Base-by-base conservation (phyloP, 1,140 invertebrate genomes). In the Nephila pilipes region DNA sequence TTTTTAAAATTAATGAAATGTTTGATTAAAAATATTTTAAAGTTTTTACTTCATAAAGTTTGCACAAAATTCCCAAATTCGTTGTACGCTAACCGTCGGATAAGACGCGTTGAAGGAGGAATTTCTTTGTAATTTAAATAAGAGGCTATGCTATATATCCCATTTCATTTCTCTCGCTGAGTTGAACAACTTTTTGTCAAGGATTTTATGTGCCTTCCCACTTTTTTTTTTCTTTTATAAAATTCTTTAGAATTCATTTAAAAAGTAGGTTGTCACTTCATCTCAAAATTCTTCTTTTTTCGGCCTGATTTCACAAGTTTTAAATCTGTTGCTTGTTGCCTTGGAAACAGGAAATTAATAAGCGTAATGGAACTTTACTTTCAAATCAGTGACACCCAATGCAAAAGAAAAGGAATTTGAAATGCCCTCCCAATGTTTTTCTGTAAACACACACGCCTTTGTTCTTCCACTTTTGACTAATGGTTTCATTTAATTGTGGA, bases 251-350 rank as follows among this genome's bases (percentile, higher is more conserved):
- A 75, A 75, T 75, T 18, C 29, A 18, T 16, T 20, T 18, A 29
- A n/a, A 75, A 65, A 75, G 69, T 36, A 75, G 69, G 32, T 75
- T 75, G 69, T 14, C 29, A 75, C 36, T 75, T 75, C 69, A 75
- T 16, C 29, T 32, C 16, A 75, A 32, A 75, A 75, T 75, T 6
- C 32, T 60, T 60, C 16, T 20, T 65, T 60, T 65, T 29, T 25
- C 10, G 22, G 25, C 25, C 10, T 25, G 16, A 18, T 75, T 75
- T 18, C 58, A 75, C 14, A 18, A 32, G 69, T 75, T 75, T 75
- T n/a, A 65, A 25, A 29, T 65, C n/a, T 65, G 65, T 75, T 25
- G 14, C 32, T 75, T 18, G 18, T 5, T 18, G 63, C 63, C 46
- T 46, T 32, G 29, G 32, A 75, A 75, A 18, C 2, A 18, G 0